These are phyloP conservation scores for Penaeus chinensis DNA, from an alignment of 1,140 invertebrate species.

Conservation along the genomic window DNA sequence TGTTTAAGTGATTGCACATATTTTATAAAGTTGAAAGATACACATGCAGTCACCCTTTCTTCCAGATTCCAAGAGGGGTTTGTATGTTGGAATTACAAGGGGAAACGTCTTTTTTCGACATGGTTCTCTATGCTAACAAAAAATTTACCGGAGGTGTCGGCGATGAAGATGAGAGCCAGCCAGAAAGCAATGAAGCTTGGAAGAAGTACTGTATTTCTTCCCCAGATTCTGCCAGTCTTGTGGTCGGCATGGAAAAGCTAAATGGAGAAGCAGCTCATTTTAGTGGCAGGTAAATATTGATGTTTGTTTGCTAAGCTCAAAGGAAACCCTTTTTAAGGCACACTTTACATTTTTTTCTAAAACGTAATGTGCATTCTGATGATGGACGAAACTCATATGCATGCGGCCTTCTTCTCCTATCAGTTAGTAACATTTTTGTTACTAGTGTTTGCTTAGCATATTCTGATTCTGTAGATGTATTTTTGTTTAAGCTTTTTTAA, in stretches of 20 bases:
- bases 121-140: conserved; percentile 69
- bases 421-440: too few relatives aligned
- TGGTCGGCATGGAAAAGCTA: conserved; percentile 69
- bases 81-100: conserved; percentile 20
- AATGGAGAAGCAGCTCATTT: conserved; percentile 73
- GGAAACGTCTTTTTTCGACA: background rate
- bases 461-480: background rate
- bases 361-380: background rate
- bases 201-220: conserved; percentile 64
- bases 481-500: too few relatives aligned
- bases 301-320: background rate
- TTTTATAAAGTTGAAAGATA: too few relatives aligned
- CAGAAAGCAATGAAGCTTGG: conserved; percentile 68
- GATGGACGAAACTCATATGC: background rate
- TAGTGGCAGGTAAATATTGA: conserved; percentile 65
- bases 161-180: conserved; percentile 70
- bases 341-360: background rate
- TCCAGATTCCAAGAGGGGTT: conserved; percentile 36
- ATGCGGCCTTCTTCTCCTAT: too few relatives aligned
- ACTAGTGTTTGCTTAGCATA: background rate
- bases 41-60: too few relatives aligned
- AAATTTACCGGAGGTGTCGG: conserved; percentile 72
- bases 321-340: background rate
- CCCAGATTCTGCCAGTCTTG: conserved; percentile 63
- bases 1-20: too few relatives aligned